These are phyloP conservation scores for Crossaster papposus DNA, from an alignment of 53 echinoderm and acorn worm species.

Conservation along the genomic window DNA sequence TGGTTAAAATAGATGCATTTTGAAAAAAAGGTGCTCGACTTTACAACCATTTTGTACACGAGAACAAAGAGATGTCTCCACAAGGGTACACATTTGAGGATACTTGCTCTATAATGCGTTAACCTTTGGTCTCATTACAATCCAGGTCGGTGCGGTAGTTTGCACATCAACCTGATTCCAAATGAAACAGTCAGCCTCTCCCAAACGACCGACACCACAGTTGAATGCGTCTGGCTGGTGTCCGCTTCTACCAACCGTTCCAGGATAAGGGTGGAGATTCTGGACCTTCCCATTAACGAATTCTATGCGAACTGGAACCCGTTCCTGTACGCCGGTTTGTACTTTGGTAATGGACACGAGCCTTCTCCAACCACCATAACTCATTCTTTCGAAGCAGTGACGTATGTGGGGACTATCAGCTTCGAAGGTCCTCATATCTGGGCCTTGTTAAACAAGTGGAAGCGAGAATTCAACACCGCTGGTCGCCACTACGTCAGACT, in stretches of 20 bases:
- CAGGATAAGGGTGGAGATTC: conserved; percentile 11
- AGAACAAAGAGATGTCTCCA: too few relatives aligned
- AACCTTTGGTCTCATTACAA: background rate
- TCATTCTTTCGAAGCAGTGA: background rate
- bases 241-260: background rate
- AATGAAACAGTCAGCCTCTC: background rate
- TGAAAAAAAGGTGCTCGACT: too few relatives aligned
- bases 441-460: background rate
- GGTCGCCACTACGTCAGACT: background rate
- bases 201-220: background rate
- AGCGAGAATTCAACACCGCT: background rate
- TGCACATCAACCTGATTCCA: background rate
- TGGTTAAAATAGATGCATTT: too few relatives aligned
- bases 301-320: background rate
- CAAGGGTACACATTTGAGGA: too few relatives aligned
- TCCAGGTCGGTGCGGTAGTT: conserved; percentile 18
- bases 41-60: too few relatives aligned
- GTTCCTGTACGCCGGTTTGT: background rate
- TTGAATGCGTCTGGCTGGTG: conserved; percentile 25
- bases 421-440: background rate
- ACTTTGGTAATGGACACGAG: background rate
- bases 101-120: too few relatives aligned
- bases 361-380: background rate
- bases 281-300: background rate
- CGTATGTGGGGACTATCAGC: background rate